These are phyloP conservation scores for Silurus aristotelis DNA, from an alignment of 2,797 vertebrate genomes.

Conservation along the genomic window DNA sequence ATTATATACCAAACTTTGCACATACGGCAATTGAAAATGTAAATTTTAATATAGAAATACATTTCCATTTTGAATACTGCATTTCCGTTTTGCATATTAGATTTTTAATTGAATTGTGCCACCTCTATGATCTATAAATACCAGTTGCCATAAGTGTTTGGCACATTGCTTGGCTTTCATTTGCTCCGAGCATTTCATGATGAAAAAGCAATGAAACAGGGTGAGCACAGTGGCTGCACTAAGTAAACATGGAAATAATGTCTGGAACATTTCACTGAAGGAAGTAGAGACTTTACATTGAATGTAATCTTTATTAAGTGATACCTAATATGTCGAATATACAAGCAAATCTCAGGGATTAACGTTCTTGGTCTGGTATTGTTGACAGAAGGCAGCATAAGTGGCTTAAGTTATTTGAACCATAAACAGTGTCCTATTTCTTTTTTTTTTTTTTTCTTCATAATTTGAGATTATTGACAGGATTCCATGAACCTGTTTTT, in stretches of 20 bases:
- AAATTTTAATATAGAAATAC: no score
- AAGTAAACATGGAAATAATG: neutral
- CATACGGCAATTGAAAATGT: no score
- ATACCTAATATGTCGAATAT: conserved; percentile 24
- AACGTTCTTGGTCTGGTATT: conserved; percentile 22
- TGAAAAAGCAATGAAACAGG: neutral
- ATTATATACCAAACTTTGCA: no score
- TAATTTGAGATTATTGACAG: neutral
- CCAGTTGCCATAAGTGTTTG: neutral
- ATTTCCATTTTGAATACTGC: no score
- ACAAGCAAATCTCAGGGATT: conserved; percentile 53
- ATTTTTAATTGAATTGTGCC: no score
- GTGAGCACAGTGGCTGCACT: neutral
- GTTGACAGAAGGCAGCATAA: neutral
- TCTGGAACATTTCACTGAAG: conserved; percentile 2
- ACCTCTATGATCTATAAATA: neutral
- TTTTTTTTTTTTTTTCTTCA: neutral
- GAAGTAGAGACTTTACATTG: conserved; percentile 2
- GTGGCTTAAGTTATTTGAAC: neutral
- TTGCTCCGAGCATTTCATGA: neutral
- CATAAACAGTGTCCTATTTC: neutral
- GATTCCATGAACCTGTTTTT: neutral
- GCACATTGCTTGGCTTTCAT: neutral
- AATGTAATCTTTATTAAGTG: conserved; percentile 35
- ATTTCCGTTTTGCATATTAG: no score